Percentiles rank a stretch among this genome's conserved stretches.
Conservation (phyloP, 1,140 invertebrate genomes). For the Tetraneura akinire region DNA sequence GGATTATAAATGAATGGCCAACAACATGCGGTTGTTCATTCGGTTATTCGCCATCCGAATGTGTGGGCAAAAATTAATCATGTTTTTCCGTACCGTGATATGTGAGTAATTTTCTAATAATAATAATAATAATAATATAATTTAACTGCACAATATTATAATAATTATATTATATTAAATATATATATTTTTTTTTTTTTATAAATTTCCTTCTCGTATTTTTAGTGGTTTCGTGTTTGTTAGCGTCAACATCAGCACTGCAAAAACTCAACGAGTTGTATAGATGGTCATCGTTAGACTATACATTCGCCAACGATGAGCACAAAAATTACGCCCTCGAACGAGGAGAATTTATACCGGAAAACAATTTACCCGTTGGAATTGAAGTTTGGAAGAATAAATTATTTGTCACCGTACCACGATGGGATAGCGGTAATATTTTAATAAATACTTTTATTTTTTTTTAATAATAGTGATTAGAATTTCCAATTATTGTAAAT, state of each 20-base stretch:
- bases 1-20: conserved; percentile 20
- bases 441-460: neutral
- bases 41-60: neutral
- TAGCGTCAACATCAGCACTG: neutral
- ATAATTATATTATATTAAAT: neutral
- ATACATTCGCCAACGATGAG: conserved; percentile 68
- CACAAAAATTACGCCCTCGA: conserved; percentile 65
- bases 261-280: conserved; percentile 64
- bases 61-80: neutral
- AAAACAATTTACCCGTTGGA: conserved; percentile 74
- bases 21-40: neutral
- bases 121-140: no score
- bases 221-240: conserved; percentile 30
- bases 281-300: conserved; percentile 70
- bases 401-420: conserved; percentile 75
- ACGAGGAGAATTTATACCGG: conserved; percentile 66
- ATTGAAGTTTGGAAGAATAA: conserved; percentile 74
- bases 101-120: neutral
- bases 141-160: no score
- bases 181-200: neutral
- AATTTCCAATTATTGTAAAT: no score
- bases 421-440: conserved; percentile 64
- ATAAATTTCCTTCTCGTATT: neutral
- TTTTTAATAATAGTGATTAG: neutral
- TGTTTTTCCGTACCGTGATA: neutral